Evolutionary conservation across 2,888 invertebrate genomes (phyloP).

Genomic region (Cecidostiba fungosa): DNA sequence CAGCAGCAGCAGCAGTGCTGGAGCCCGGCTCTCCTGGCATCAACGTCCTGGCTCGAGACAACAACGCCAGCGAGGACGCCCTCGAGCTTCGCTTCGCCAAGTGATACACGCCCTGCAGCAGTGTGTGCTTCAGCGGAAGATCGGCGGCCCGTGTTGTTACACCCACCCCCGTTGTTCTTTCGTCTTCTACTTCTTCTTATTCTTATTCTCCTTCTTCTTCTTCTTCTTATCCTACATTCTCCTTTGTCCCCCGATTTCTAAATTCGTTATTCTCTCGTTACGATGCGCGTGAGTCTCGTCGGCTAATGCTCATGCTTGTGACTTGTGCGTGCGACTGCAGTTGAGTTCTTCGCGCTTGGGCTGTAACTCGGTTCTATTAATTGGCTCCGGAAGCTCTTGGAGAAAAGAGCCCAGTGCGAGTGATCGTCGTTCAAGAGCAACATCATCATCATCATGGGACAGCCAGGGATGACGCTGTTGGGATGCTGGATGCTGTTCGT

Average conservation of each 20-base stretch:
- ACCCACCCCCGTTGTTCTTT: background rate
- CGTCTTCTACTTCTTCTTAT: background rate
- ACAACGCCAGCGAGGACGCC: conserved; percentile 15
- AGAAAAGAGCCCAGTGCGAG: background rate
- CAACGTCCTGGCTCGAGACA: conserved; percentile 30
- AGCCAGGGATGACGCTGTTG: conserved; percentile 32
- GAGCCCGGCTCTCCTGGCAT: conserved; percentile 45
- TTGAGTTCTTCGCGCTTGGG: background rate
- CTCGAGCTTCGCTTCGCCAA: conserved; percentile 18
- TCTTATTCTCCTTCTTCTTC: background rate
- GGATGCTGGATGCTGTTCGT: conserved; percentile 81
- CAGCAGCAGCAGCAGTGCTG: conserved; percentile 29
- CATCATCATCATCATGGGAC: background rate
- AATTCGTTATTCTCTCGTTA: background rate
- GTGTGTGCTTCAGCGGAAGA: background rate
- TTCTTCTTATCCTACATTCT: background rate
- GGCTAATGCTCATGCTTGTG: background rate
- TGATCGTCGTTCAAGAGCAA: background rate
- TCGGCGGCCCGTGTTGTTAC: background rate
- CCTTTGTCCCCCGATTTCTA: background rate
- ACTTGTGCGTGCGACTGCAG: conserved; percentile 40
- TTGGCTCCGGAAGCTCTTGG: no score
- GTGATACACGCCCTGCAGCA: conserved; percentile 39
- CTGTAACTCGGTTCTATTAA: background rate
- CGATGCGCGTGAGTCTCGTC: background rate